Conservation (phyloP, 2,113 vertebrate genomes). For the Scytalopus superciliaris region DNA sequence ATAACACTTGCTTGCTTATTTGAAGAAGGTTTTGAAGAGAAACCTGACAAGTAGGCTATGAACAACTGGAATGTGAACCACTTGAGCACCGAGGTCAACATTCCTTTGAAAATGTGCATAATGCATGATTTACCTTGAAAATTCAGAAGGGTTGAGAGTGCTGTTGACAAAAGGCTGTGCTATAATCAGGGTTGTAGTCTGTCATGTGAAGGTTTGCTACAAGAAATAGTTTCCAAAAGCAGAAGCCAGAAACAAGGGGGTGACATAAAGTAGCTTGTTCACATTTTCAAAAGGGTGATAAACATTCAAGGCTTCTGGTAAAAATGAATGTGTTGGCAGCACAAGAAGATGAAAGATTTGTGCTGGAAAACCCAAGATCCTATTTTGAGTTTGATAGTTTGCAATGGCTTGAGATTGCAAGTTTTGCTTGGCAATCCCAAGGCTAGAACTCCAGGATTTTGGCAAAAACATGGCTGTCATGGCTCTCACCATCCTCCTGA, state of each 20-base stretch:
- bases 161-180: background rate
- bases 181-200: background rate
- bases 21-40: background rate
- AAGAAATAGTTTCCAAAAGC: background rate
- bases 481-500: background rate
- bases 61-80: background rate
- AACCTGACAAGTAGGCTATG: background rate
- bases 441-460: background rate
- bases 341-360: background rate
- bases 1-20: background rate
- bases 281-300: background rate
- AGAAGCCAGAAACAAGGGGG: background rate
- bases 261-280: background rate
- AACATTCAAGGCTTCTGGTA: background rate
- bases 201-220: background rate
- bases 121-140: background rate
- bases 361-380: background rate
- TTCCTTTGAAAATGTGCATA: background rate
- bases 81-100: background rate
- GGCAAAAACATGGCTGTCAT: background rate
- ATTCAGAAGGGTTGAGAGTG: background rate
- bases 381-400: background rate
- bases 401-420: background rate
- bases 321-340: background rate
- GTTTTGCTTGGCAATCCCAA: rapidly evolving